Percentiles rank a stretch among this genome's conserved stretches.
Conservation (phyloP, 2,113 vertebrate species). For the Suncus etruscus region DNA sequence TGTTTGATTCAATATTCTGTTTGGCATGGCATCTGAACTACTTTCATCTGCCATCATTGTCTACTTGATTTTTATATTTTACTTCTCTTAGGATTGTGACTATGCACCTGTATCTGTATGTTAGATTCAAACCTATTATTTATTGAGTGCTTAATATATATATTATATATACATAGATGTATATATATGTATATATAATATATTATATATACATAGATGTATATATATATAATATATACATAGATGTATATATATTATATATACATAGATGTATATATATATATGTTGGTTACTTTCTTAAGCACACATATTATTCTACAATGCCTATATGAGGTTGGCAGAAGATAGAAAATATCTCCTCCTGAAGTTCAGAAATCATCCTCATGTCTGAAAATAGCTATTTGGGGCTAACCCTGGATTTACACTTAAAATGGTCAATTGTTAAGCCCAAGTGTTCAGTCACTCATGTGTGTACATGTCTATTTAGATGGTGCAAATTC, state of each 20-base stretch:
- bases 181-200: too few relatives aligned
- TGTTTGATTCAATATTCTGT: not conserved
- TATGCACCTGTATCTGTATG: slow-evolving; percentile 36
- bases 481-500: not conserved
- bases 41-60: slow-evolving; percentile 49
- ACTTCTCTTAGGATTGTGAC: slow-evolving; percentile 1
- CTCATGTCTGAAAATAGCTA: not conserved
- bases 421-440: slow-evolving; percentile 8
- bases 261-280: too few relatives aligned
- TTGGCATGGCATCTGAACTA: not conserved
- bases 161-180: too few relatives aligned
- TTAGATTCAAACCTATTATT: slow-evolving; percentile 17
- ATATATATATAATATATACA: too few relatives aligned
- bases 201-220: too few relatives aligned
- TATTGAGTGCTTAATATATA: slow-evolving; percentile 68
- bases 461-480: not conserved
- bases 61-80: slow-evolving; percentile 63
- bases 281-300: slow-evolving; percentile 48
- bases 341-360: not conserved
- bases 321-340: not conserved
- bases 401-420: not conserved
- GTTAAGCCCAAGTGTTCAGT: slow-evolving; percentile 12
- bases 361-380: not conserved
- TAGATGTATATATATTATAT: too few relatives aligned
- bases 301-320: slow-evolving; percentile 22